Evolutionary conservation across 2,113 vertebrate genomes (phyloP).

Genomic region (Poeciliopsis turrubarensis): DNA sequence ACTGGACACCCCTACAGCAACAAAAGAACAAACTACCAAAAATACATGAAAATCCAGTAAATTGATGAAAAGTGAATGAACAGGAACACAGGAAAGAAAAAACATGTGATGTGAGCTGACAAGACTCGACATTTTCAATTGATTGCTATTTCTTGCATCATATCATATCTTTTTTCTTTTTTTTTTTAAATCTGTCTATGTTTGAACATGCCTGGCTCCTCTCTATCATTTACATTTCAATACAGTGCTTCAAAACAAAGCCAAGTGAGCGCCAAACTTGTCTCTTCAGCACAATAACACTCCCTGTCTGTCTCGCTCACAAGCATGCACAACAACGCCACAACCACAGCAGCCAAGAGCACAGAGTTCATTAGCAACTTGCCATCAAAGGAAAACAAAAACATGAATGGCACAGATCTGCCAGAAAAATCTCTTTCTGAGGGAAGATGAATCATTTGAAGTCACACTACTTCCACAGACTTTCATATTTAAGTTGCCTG

Average conservation of each 20-base stretch:
- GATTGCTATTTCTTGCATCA: slow-evolving; percentile 49
- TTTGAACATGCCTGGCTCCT: slow-evolving; percentile 48
- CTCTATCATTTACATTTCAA: slow-evolving; percentile 55
- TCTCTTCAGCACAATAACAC: slow-evolving; percentile 49
- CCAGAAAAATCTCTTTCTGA: background rate
- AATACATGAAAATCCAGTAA: slow-evolving; percentile 8
- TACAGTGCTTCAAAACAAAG: slow-evolving; percentile 39
- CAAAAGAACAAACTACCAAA: background rate
- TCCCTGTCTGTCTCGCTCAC: slow-evolving; percentile 20
- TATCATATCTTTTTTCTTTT: background rate
- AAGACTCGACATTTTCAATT: slow-evolving; percentile 53
- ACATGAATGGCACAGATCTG: background rate
- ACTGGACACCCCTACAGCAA: slow-evolving; percentile 3
- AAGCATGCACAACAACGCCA: slow-evolving; percentile 19
- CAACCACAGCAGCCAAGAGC: slow-evolving; percentile 21
- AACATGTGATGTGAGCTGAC: slow-evolving; percentile 36
- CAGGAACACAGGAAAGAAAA: slow-evolving; percentile 1
- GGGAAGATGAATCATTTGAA: background rate
- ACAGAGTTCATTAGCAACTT: slow-evolving; percentile 17
- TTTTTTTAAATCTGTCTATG: slow-evolving; percentile 35
- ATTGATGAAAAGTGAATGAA: slow-evolving; percentile 15
- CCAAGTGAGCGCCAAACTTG: slow-evolving; percentile 33
- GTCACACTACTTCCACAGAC: background rate
- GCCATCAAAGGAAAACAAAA: background rate
- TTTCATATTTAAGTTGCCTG: background rate